Conservation (phyloP, 92 coral and sea anemone genomes). For the Galaxea fascicularis region DNA sequence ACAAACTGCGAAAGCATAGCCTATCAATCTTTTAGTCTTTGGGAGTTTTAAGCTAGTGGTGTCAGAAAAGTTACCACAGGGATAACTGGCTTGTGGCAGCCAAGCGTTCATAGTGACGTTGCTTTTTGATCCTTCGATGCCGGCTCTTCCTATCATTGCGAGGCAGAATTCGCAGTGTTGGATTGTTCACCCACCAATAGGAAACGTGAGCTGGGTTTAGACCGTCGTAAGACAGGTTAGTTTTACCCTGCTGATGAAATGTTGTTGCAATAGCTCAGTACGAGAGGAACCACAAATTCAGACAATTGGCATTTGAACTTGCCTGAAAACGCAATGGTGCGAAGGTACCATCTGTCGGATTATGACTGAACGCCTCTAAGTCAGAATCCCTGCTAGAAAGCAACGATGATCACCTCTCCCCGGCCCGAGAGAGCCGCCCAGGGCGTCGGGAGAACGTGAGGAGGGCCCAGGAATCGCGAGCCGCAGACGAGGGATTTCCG, state of each 20-base stretch:
- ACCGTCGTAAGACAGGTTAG: slow-evolving; percentile 56
- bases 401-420: slow-evolving; percentile 50
- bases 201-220: slow-evolving; percentile 41
- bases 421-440: no score
- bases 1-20: slow-evolving; percentile 51
- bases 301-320: slow-evolving; percentile 57
- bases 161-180: slow-evolving; percentile 23
- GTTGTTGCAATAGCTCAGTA: slow-evolving; percentile 37
- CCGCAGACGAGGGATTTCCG: no score
- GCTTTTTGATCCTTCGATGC: slow-evolving; percentile 55
- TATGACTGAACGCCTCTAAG: slow-evolving; percentile 52
- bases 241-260: slow-evolving; percentile 42
- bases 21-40: slow-evolving; percentile 63
- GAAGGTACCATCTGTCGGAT: slow-evolving; percentile 66
- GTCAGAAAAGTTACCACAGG: slow-evolving; percentile 67
- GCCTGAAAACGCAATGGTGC: slow-evolving; percentile 60
- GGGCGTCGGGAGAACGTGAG: no score
- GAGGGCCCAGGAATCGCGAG: no score
- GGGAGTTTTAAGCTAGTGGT: slow-evolving; percentile 55
- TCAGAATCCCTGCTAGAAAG: slow-evolving; percentile 57
- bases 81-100: slow-evolving; percentile 48
- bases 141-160: slow-evolving; percentile 44
- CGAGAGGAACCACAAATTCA: slow-evolving; percentile 58
- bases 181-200: slow-evolving; percentile 32
- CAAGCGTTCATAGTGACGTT: slow-evolving; percentile 51